phyloP scores from a whole-genome alignment of 92 coral and sea anemone species.

The Epizoanthus fatuus region DNA sequence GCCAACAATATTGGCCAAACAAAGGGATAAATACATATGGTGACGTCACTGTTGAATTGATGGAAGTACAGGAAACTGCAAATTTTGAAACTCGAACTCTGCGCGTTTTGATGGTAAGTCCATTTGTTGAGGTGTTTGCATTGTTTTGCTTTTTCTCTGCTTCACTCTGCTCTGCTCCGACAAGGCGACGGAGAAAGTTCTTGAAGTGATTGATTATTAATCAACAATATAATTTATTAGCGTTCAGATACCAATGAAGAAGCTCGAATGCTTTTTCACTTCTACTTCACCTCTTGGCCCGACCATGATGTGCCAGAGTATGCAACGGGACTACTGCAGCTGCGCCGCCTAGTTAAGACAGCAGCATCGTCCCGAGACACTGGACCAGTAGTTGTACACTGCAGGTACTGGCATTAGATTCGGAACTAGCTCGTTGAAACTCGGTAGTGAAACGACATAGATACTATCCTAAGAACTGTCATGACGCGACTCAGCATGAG shows the following conservation, averaged over 20 bases:
- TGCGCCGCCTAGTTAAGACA: background rate
- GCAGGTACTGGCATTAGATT: background rate
- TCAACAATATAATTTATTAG: background rate
- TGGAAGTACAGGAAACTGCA: constrained; percentile 10
- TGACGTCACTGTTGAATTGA: background rate
- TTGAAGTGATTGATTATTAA: background rate
- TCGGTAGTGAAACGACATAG: too few relatives aligned
- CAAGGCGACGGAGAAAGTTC: too few relatives aligned
- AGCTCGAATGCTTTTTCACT: background rate
- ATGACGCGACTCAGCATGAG: too few relatives aligned
- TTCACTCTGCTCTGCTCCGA: background rate
- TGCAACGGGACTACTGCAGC: constrained; percentile 13
- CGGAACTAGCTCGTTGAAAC: too few relatives aligned
- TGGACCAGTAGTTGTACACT: constrained; percentile 11
- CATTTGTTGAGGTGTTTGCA: too few relatives aligned
- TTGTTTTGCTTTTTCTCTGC: too few relatives aligned
- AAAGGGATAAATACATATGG: background rate
- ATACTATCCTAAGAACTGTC: too few relatives aligned
- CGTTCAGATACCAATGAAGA: background rate
- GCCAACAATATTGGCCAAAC: constrained; percentile 35
- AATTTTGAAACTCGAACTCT: constrained; percentile 1
- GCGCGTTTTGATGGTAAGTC: constrained; percentile 6
- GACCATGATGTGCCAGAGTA: constrained; percentile 15
- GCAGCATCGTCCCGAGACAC: background rate
- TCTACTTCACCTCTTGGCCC: constrained; percentile 16